Percentiles rank a stretch among this genome's conserved stretches.
Evolutionary conservation across 2,113 vertebrate genomes (phyloP).

Genomic region (Ariopsis seemanni): DNA sequence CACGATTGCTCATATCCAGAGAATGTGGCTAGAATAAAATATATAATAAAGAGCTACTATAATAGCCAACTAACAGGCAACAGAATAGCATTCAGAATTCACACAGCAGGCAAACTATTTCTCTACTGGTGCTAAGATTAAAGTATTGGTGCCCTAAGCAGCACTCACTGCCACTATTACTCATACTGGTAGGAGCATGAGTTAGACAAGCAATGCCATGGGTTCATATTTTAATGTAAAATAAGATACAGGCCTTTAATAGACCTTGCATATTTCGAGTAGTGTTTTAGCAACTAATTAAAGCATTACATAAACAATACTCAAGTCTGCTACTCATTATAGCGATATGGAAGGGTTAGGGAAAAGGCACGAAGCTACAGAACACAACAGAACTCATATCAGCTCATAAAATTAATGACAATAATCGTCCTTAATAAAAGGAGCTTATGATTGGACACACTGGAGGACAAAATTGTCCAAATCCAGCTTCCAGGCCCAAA

Average conservation of each 20-base stretch:
- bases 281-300: neutral
- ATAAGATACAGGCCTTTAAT: neutral
- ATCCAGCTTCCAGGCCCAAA: neutral
- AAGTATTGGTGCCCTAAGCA: neutral
- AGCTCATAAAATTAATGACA: neutral
- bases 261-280: neutral
- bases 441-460: neutral
- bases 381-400: neutral
- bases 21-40: no score
- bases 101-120: neutral
- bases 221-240: neutral
- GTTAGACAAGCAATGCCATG: neutral
- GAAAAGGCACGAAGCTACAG: neutral
- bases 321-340: neutral
- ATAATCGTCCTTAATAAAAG: neutral
- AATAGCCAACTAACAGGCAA: neutral
- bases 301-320: neutral
- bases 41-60: neutral
- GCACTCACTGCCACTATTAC: neutral
- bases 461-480: neutral
- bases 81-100: neutral
- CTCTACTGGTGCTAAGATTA: neutral
- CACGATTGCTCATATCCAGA: no score
- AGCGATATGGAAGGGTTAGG: neutral
- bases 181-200: neutral